Conservation (phyloP, 2,888 invertebrate genomes). For the Argynnis bischoffii region DNA sequence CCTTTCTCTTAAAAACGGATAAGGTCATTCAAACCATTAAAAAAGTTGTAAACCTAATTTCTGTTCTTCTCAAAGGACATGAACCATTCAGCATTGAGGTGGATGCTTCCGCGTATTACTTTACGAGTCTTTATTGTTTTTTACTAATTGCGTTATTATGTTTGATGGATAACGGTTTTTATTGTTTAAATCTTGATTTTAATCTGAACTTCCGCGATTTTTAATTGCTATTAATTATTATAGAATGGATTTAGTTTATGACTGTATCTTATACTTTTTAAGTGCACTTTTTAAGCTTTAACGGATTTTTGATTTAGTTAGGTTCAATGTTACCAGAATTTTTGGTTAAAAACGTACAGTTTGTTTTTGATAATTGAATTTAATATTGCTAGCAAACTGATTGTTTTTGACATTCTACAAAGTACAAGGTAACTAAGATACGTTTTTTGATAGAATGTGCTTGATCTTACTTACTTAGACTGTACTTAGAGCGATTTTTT, state of each 20-base stretch:
- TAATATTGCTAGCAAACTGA: too few species aligned
- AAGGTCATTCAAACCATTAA: conserved; percentile 11
- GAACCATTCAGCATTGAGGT: background rate
- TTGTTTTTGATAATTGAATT: too few species aligned
- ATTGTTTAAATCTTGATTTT: background rate
- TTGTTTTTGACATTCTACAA: too few species aligned
- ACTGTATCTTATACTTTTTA: conserved; percentile 4
- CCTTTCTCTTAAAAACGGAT: conserved; percentile 6
- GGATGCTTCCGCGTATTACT: conserved; percentile 2
- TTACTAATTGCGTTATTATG: conserved; percentile 16
- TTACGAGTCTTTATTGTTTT: background rate
- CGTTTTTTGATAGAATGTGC: too few species aligned
- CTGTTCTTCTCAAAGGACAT: conserved; percentile 5
- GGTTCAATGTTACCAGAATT: background rate
- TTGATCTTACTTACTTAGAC: too few species aligned
- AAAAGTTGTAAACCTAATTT: conserved; percentile 4
- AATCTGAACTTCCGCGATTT: conserved; percentile 19
- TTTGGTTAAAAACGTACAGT: too few species aligned
- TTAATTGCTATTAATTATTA: conserved; percentile 13
- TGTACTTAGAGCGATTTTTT: too few species aligned
- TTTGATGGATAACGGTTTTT: conserved; percentile 13
- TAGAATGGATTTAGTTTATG: conserved; percentile 8
- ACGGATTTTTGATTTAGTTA: background rate
- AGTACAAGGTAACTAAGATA: too few species aligned
- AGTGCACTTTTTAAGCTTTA: background rate